Evolutionary conservation across 2,797 vertebrate genomes (phyloP), one percentile per base, ranked within the genome.

Genomic region (Pseudochirops cupreus): DNA sequence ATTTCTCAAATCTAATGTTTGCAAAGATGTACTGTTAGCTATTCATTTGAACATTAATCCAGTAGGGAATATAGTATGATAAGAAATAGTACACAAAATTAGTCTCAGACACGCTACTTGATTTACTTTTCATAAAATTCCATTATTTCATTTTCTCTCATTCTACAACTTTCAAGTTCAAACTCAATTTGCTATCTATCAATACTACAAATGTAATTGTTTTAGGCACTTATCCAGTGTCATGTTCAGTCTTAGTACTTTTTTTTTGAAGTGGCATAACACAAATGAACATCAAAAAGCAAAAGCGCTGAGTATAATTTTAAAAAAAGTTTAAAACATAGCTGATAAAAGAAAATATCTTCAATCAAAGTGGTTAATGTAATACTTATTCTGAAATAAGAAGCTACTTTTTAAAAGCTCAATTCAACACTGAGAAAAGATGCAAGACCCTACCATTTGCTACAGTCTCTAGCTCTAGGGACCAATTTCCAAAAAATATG

Each of bases 111-210:
- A 16, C 18, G 4, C 14, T 56, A 97, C 56, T 53, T 54, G 91
- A 29, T 91, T 82, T 46, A 54, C 87, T 92, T 92, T 95, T 90
- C 58, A 58, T 46, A 7, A 87, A 87, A 87, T 50, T 50, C 24
- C 24, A 50, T 56, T 93, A 95, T 55, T 93, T 96, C 82, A 93
- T 29, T 90, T 26, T 94, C 89, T 95, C 56, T 92, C 52, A 91
- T 67, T 62, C 62, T 14, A 95, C 21, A 92, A 95, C 55, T 91
- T 95, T n/a, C 56, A 59, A 96, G 93, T 96, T 96, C 91, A 94
- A 96, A 93, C 21, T 87, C 74, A 50, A 87, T 50, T 50, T 87
- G 21, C 74, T 26, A 46, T 1, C 39, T 87, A 26, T 87, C 39
- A 87, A 87, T 87, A 87, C 74, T 50, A 87, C 46, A 87, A 82